A percentile compares a stretch with the other conserved stretches of the same genome.
Conservation (phyloP, 1,140 invertebrate species). For the Diachasma alloeum region DNA sequence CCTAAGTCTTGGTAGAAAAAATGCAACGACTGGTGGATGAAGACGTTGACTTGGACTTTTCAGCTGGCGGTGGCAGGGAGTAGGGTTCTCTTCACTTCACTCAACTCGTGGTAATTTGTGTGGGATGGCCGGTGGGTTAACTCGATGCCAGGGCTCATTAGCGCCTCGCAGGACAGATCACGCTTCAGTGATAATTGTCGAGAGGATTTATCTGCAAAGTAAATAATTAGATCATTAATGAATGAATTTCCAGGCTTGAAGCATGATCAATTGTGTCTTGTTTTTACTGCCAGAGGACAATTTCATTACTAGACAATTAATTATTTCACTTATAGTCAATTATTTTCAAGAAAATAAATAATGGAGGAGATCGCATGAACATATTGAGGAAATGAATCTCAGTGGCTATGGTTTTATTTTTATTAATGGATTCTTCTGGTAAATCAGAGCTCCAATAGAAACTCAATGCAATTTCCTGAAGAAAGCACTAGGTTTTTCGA, state of each 20-base stretch:
- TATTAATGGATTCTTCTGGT: no score
- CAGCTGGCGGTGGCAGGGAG: slow-evolving; percentile 57
- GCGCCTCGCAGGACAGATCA: slow-evolving; percentile 44
- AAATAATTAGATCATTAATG: slow-evolving; percentile 14
- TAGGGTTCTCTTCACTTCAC: slow-evolving; percentile 57
- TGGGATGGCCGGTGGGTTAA: slow-evolving; percentile 51
- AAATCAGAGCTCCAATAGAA: no score
- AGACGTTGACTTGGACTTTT: slow-evolving; percentile 21
- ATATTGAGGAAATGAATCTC: no score
- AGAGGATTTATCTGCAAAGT: slow-evolving; percentile 50
- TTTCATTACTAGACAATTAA: no score
- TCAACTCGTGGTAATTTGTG: slow-evolving; percentile 53
- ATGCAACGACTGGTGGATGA: background rate
- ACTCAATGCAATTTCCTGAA: no score
- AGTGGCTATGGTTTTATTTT: no score
- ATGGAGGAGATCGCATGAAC: no score
- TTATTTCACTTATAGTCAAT: no score
- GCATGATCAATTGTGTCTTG: background rate
- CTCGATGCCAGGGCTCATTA: slow-evolving; percentile 46
- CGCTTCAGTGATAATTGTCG: slow-evolving; percentile 39
- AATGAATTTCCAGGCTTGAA: background rate
- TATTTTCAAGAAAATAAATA: no score
- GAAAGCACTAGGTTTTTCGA: no score
- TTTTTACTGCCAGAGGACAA: background rate
- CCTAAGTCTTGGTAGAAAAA: background rate